phyloP scores from a whole-genome alignment of 2,113 vertebrate species.

The Egretta garzetta region DNA sequence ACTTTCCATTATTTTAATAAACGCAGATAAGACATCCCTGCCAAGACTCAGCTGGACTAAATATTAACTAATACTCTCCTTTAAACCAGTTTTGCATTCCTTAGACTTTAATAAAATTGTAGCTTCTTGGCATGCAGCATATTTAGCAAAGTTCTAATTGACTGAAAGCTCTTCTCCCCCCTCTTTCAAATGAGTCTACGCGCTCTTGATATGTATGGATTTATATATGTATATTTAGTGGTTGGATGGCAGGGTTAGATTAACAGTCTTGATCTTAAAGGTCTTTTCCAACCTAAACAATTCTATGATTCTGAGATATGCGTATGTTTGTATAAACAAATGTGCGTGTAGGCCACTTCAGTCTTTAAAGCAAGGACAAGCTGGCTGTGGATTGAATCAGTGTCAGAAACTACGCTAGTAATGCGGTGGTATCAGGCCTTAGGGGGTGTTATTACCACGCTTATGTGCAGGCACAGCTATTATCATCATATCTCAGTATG shows the following conservation, averaged over 20 bases:
- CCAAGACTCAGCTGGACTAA: not conserved
- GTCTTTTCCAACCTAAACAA: no score
- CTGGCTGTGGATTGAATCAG: not conserved
- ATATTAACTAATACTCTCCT: not conserved
- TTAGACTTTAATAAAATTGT: not conserved
- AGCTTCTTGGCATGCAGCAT: not conserved
- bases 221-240: not conserved
- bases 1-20: not conserved
- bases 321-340: not conserved
- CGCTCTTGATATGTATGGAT: not conserved
- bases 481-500: not conserved
- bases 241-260: no score
- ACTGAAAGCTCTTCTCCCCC: not conserved
- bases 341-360: not conserved
- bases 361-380: not conserved
- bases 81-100: not conserved
- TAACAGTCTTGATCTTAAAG: no score
- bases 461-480: not conserved
- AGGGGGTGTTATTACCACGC: not conserved
- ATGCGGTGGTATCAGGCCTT: not conserved
- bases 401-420: not conserved
- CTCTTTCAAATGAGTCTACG: not conserved
- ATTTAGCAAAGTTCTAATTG: not conserved
- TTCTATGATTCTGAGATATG: no score
- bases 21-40: not conserved